A percentile compares a stretch with the other conserved stretches of the same genome.
Conservation (phyloP, 2,797 vertebrate species). For the Aulostomus chinensis region DNA sequence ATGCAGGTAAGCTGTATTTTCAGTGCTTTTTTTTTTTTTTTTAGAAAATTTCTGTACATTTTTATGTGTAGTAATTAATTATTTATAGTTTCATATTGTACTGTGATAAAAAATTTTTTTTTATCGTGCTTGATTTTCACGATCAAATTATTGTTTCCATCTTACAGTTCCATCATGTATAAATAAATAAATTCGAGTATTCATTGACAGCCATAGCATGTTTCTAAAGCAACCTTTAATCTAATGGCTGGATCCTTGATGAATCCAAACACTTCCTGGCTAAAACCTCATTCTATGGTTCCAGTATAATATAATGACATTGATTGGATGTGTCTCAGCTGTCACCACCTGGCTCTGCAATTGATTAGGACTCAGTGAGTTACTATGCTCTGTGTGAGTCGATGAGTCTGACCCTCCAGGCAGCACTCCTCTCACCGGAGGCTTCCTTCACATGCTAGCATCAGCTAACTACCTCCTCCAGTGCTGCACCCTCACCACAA, state of each 20-base stretch:
- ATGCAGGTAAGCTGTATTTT: too few relatives aligned
- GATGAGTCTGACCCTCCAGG: slow-evolving; percentile 35
- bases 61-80: too few relatives aligned
- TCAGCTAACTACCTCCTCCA: slow-evolving; percentile 31
- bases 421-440: slow-evolving; percentile 33
- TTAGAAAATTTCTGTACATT: too few relatives aligned
- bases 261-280: slow-evolving; percentile 36
- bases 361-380: slow-evolving; percentile 55
- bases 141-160: too few relatives aligned
- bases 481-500: slow-evolving; percentile 9
- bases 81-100: too few relatives aligned
- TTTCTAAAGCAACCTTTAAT: slow-evolving; percentile 34
- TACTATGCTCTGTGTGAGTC: slow-evolving; percentile 43
- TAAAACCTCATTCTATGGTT: slow-evolving; percentile 31
- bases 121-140: too few relatives aligned
- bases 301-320: slow-evolving; percentile 46
- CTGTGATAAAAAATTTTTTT: too few relatives aligned
- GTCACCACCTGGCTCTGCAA: slow-evolving; percentile 44
- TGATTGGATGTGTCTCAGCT: slow-evolving; percentile 51
- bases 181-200: too few relatives aligned
- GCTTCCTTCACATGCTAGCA: slow-evolving; percentile 27
- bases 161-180: too few relatives aligned
- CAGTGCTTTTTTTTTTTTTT: too few relatives aligned
- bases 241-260: slow-evolving; percentile 29
- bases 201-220: slow-evolving; percentile 4